Base-by-base conservation (phyloP, 2,888 invertebrate species). In the Phyllotreta striolata region DNA sequence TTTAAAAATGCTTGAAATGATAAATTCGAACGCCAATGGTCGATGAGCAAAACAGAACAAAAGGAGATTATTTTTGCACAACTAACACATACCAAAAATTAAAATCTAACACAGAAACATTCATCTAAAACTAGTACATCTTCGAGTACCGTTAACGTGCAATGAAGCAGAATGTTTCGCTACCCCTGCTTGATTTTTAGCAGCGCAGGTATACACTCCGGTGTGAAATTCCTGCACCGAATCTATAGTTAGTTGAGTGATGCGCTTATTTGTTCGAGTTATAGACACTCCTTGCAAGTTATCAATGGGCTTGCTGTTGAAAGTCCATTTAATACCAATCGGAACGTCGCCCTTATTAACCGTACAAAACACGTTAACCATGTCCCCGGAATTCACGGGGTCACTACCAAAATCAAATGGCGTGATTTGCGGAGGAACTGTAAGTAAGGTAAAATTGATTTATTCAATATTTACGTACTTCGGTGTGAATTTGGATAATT, bases 291-390 rank as follows among this genome's bases (percentile, higher is more conserved):
- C 82, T 52, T 77, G 73, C 43, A 79, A 72, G 46, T 76, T 74
- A 39, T 77, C 74, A 58, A 83, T 76, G 6, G 78, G 72, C 56
- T 75, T 74, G 60, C 79, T 79, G 67, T 84, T 81, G 54, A 83
- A 76, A 0, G 77, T 80, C 83, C 77, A 78, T 34, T 67, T 70
- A 35, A 78, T 76, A 41, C 74, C 73, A 55, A 76, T 83, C 61
- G 91, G 91, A 67, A 84, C 80, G 77, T 91, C 91, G 60, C 91
- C 89, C 80, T 88, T 88, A 49, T 85, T 85, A 68, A 88, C 85
- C 70, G 87, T 84, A 82, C 89, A 90, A 66, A 79, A 83, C 72
- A 89, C 83, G 70, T 86, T 87, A 67, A 87, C 85, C 72, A 86
- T 85, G 76, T 89, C 88, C 58, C 89, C 89, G 70, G 87, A 86